Evolutionary conservation across 2,113 vertebrate genomes (phyloP), one percentile per base, ranked within the genome.

Genomic region (cat (Felis catus)): DNA sequence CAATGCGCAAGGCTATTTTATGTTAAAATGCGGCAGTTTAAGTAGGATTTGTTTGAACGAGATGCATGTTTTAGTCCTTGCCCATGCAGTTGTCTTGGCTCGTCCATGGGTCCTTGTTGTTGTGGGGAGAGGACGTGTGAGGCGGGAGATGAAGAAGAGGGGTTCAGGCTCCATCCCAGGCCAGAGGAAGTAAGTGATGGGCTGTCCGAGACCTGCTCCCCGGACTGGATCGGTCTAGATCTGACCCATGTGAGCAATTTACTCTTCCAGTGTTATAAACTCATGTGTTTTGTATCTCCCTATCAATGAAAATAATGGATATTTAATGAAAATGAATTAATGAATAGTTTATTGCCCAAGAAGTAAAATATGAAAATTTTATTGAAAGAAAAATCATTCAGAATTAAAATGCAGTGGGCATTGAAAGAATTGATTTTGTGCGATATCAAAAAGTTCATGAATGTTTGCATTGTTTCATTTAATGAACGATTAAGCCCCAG

Each of bases 351-450:
- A 66, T 91, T 79, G 92, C 25, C 14, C 19, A 79, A 45, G 19
- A 92, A 87, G 73, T 81, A 89, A 97, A 63, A 51, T 27, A 18
- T 25, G 1, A 25, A 14, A 36, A 29, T 18, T 7, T 29, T 86
- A 66, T 83, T 89, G 4, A 36, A 68, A 41, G 61, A 85, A 92
- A 90, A n/a, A 19, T 78, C 61, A 80, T 73, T 89, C 51, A 70
- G 10, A 36, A 82, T 45, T 84, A 29, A 76, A 80, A 79, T 79
- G 33, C 0, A 33, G 11, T 48, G 2, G 1, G 36, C 14, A 21
- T 58, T 58, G 85, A 85, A 76, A 74, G 5, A 58, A 36, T 1
- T 31, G 15, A 63, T 65, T 1, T 70, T 70, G 55, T n/a, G 71
- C 76, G 68, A 11, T 48, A n/a, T 15, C 4, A 76, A 73, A 61